Base-by-base conservation (phyloP, 2,888 invertebrate species). In the Euzophera pinguis region DNA sequence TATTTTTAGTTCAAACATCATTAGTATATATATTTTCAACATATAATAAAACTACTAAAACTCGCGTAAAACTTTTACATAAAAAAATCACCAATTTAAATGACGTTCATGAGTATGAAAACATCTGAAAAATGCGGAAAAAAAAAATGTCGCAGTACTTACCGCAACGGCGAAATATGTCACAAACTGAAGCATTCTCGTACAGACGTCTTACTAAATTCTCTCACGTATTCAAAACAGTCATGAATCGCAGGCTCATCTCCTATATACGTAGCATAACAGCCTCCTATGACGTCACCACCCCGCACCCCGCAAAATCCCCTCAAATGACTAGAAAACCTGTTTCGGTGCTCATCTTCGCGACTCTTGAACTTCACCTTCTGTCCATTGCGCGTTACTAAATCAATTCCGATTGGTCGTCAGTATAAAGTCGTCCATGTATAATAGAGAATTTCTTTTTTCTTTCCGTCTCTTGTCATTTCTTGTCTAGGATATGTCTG, bases 251-350 rank as follows among this genome's bases (percentile, higher is more conserved):
- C 73, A 58, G 54, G 79, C 80, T 73, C 83, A 82, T 83, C 85
- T 79, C 75, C 80, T 89, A 86, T 86, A 87, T 89, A 89, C 69
- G 49, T 50, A 50, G 35, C 74, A 60, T 56, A 72, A 65, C 83
- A 84, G 84, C 79, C 81, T 84, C 81, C 79, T 65, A 60, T 84
- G 85, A 88, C 85, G 86, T 87, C 84, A 87, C 55, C 16, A 29
- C 60, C 63, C 60, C 61, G 60, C 61, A 55, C 58, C 58, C 56
- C 57, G 39, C 56, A 7, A 29, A 17, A 37, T 13, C 62, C 52
- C 53, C 56, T 57, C 53, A n/a, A 14, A 7, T 12, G 16, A 32
- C 32, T 45, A 45, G 45, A 12, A 71, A 84, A 86, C 83, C 75
- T 59, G 82, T 82, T 80, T 65, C 48, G 48, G 57, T 65, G 65